Percentiles rank a stretch among this genome's conserved stretches.
Conservation (phyloP, 1,140 invertebrate genomes). For the Aradophagus sp. region DNA sequence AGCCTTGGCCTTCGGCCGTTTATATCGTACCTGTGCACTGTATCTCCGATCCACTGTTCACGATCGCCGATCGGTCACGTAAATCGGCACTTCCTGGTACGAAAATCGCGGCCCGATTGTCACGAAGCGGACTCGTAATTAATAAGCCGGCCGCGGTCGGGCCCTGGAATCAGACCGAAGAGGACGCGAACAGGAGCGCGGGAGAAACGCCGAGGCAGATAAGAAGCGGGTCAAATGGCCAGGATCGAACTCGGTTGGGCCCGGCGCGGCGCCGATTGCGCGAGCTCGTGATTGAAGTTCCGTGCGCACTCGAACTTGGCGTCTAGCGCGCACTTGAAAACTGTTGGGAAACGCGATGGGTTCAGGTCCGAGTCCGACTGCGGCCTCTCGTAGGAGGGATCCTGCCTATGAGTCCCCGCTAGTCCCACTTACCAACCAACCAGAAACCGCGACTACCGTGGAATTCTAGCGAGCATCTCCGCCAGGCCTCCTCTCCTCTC, state of each 20-base stretch:
- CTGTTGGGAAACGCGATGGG: slow-evolving; percentile 61
- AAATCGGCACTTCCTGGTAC: slow-evolving; percentile 47
- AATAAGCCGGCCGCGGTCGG: slow-evolving; percentile 1
- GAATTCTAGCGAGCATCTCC: slow-evolving; percentile 70
- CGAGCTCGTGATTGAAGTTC: slow-evolving; percentile 58
- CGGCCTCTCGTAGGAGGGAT: slow-evolving; percentile 72
- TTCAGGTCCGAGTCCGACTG: slow-evolving; percentile 73
- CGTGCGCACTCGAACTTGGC: slow-evolving; percentile 57
- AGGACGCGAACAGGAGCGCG: background rate
- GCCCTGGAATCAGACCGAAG: no score
- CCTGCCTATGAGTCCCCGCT: slow-evolving; percentile 75
- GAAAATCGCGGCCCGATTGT: slow-evolving; percentile 23
- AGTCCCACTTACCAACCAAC: slow-evolving; percentile 76
- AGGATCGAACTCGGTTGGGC: no score
- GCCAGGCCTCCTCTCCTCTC: slow-evolving; percentile 65
- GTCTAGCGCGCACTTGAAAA: slow-evolving; percentile 58
- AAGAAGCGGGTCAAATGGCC: background rate
- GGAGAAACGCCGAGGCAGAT: background rate
- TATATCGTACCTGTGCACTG: slow-evolving; percentile 55
- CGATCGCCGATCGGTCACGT: slow-evolving; percentile 45
- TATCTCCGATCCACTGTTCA: slow-evolving; percentile 46
- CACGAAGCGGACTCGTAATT: slow-evolving; percentile 17
- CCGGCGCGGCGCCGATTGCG: slow-evolving; percentile 47
- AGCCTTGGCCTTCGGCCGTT: no score
- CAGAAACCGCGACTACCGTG: slow-evolving; percentile 73